Base-by-base conservation (phyloP, 1,140 invertebrate genomes). In the Ctenoplectra terminalis region DNA sequence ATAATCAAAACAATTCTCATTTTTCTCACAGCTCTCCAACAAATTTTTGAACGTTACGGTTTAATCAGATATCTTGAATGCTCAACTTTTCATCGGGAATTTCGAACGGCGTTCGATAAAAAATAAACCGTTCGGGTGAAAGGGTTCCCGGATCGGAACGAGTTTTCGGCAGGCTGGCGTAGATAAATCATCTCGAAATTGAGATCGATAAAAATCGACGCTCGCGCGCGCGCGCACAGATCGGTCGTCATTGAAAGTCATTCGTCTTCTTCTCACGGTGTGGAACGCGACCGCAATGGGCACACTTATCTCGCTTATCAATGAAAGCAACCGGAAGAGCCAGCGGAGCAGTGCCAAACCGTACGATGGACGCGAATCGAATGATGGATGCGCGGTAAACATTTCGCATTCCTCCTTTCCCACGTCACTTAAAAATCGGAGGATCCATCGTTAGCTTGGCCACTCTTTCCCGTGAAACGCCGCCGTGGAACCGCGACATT, bases 281-380 rank as follows among this genome's bases (percentile, higher is more conserved):
- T 31, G 66, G 58, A 61, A 46, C 40, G 46, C 31, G 81, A 17
- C 23, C 31, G 29, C 82, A 76, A 84, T 84, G 82, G 73, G 56
- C 81, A 84, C 85, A 87, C 86, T 87, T 87, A 87, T 87, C 85
- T 87, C 82, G 76, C 69, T 87, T 87, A 87, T 87, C 86, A 87
- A 87, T 87, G 69, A 86, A 74, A 87, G 84, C 84, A 86, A 82
- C 81, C 84, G 85, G 74, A 83, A 83, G 82, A 84, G 64, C 77
- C 52, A 60, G 85, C 76, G 75, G 81, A 83, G 85, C 84, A 78
- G 71, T 75, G 85, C 85, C 85, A 78, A 87, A 84, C 73, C 82
- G 82, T 82, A 81, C 85, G 87, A 87, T 88, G 78, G 77, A 85
- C 71, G 69, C 79, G 86, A 81, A 87, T 88, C 86, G 83, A 87